Conservation (phyloP, 2,888 invertebrate genomes). For the Diplazon laetatorius region DNA sequence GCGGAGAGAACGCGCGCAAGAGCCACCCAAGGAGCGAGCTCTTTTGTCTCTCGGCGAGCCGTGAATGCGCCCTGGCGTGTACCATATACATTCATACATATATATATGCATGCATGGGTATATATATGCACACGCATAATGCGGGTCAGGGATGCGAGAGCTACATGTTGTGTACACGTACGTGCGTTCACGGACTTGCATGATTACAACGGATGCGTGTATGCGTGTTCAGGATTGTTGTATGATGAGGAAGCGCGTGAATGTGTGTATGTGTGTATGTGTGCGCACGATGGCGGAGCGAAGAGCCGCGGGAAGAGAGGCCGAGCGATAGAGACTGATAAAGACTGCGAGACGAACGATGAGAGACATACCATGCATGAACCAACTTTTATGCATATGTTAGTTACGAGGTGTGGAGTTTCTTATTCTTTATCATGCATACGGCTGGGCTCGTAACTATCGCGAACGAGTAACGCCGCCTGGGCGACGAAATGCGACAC, state of each 20-base stretch:
- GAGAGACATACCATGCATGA: not conserved
- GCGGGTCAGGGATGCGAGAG: slow-evolving; percentile 65
- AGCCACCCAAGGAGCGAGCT: slow-evolving; percentile 68
- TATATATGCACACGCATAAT: too few species aligned
- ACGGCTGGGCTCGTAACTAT: too few species aligned
- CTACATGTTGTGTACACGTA: slow-evolving; percentile 22
- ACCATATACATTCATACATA: too few species aligned
- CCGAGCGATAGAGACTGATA: not conserved
- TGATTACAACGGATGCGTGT: slow-evolving; percentile 30
- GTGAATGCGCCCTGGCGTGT: slow-evolving; percentile 73
- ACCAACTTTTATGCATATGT: not conserved
- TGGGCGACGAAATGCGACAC: too few species aligned
- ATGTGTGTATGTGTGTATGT: slow-evolving; percentile 32
- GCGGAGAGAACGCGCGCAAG: slow-evolving; percentile 55
- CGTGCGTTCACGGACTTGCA: slow-evolving; percentile 23
- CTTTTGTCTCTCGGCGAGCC: slow-evolving; percentile 78
- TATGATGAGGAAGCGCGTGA: slow-evolving; percentile 7
- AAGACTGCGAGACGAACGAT: not conserved
- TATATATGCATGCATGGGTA: too few species aligned
- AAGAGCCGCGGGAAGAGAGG: slow-evolving; percentile 25
- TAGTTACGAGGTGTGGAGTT: not conserved
- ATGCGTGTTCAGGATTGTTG: slow-evolving; percentile 17
- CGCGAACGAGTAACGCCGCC: too few species aligned
- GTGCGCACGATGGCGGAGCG: slow-evolving; percentile 24
- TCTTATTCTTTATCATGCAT: too few species aligned